Conservation (phyloP, 2,113 vertebrate genomes). For the Chlamydotis undulata region DNA sequence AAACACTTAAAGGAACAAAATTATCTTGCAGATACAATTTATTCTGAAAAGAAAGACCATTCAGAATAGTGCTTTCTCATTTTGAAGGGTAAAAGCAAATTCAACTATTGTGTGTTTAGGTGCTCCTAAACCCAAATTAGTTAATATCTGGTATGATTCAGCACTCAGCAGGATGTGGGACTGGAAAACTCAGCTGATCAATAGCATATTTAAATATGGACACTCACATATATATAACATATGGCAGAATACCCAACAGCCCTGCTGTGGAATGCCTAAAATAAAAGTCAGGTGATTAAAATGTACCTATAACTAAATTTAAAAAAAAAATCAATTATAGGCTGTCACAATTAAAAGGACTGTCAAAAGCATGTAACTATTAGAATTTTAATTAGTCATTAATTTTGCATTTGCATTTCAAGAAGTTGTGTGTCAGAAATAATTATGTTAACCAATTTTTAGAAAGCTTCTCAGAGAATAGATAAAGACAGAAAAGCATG, state of each 20-base stretch:
- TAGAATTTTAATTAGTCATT: constrained; percentile 29
- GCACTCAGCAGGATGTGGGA: neutral
- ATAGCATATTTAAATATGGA: neutral
- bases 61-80: neutral
- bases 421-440: constrained; percentile 14
- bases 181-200: constrained; percentile 7
- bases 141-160: constrained; percentile 2
- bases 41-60: neutral
- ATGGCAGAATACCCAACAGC: constrained; percentile 15
- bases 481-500: neutral
- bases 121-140: neutral
- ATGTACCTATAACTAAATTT: neutral
- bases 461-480: neutral
- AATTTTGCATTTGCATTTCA: constrained; percentile 33
- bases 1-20: neutral
- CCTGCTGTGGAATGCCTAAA: neutral
- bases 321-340: neutral
- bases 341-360: neutral
- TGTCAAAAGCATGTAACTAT: neutral
- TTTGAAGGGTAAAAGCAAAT: neutral
- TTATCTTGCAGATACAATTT: neutral
- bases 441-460: neutral
- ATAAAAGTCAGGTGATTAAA: constrained; percentile 15
- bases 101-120: neutral
- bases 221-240: neutral